Evolutionary conservation across 2,888 invertebrate species (phyloP).

Genomic region (Pelosia muscerda): DNA sequence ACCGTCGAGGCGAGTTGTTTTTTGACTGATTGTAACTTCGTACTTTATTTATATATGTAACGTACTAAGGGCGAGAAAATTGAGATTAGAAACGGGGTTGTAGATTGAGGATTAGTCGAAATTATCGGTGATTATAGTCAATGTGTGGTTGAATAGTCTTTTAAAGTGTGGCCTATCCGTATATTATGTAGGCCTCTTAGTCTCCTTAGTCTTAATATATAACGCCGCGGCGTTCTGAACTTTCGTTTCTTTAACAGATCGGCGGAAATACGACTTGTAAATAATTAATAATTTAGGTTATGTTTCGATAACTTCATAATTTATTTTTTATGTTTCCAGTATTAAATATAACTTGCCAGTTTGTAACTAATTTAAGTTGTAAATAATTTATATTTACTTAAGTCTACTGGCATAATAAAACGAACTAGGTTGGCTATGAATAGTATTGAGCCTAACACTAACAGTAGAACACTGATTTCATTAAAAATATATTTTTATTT

Average conservation of each 20-base stretch:
- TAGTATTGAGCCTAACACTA: constrained; percentile 50
- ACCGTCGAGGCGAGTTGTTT: constrained; percentile 34
- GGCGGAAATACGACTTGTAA: constrained; percentile 43
- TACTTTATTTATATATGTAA: constrained; percentile 53
- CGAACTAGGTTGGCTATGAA: constrained; percentile 47
- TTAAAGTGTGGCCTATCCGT: constrained; percentile 52
- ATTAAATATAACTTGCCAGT: constrained; percentile 84
- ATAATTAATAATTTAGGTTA: constrained; percentile 54
- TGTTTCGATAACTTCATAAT: constrained; percentile 68
- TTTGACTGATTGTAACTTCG: constrained; percentile 61
- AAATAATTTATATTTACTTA: constrained; percentile 65
- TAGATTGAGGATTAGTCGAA: constrained; percentile 51
- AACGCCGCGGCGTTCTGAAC: constrained; percentile 33
- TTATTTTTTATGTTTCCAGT: constrained; percentile 78
- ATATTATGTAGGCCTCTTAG: constrained; percentile 49
- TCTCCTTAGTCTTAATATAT: constrained; percentile 49
- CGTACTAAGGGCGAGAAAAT: constrained; percentile 28
- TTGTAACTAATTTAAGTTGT: constrained; percentile 70
- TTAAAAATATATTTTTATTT: constrained; percentile 48
- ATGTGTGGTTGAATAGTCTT: constrained; percentile 56
- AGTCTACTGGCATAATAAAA: constrained; percentile 65
- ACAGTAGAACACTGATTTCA: constrained; percentile 47
- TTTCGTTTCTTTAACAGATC: constrained; percentile 39
- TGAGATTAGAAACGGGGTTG: constrained; percentile 57
- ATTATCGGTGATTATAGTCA: constrained; percentile 50